These are phyloP conservation scores for Oxyura jamaicensis DNA, from an alignment of 2,113 vertebrate species.

Conservation along the genomic window DNA sequence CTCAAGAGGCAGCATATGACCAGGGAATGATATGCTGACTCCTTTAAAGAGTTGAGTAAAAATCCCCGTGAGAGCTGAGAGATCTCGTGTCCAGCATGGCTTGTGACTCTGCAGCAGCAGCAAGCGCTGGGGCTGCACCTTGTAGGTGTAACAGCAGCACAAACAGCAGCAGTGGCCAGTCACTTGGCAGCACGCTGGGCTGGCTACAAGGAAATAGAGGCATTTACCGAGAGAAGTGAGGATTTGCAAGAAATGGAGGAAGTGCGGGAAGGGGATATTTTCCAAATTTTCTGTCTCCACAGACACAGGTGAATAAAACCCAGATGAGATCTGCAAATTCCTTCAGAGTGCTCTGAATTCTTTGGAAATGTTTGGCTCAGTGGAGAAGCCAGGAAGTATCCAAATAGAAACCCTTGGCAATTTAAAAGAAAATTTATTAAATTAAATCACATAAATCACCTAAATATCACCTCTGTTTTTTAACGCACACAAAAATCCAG, in stretches of 20 bases:
- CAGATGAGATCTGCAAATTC: neutral
- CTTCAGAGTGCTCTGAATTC: neutral
- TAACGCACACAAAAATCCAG: neutral
- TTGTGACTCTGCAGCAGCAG: neutral
- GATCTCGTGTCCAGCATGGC: too few species aligned
- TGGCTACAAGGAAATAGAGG: neutral
- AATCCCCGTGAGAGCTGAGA: too few species aligned
- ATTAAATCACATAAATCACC: neutral
- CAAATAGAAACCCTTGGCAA: neutral
- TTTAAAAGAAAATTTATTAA: neutral
- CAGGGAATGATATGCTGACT: neutral
- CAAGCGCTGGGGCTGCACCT: neutral
- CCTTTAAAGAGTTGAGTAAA: neutral
- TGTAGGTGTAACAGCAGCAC: fast-evolving
- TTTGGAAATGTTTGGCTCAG: neutral
- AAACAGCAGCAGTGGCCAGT: too few species aligned
- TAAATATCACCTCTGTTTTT: neutral
- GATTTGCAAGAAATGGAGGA: neutral
- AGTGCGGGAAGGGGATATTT: neutral
- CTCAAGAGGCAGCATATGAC: neutral
- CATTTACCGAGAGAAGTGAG: neutral
- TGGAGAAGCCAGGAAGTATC: neutral
- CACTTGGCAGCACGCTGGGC: fast-evolving
- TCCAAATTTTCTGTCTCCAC: neutral
- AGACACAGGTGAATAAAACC: neutral